Conservation (phyloP, 2,888 invertebrate genomes). For the Spodoptera exigua region DNA sequence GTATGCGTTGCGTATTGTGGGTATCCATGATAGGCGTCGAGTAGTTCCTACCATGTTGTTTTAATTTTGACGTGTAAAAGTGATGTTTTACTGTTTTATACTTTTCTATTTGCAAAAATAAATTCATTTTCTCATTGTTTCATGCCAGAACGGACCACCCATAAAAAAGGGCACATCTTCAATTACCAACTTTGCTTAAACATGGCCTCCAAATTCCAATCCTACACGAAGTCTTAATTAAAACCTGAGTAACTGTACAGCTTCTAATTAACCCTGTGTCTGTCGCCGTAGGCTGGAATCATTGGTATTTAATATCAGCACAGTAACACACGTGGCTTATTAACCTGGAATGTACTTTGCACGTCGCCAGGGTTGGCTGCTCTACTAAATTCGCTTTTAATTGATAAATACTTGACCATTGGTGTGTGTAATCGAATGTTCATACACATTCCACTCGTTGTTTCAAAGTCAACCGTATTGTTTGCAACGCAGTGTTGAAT, state of each 20-base stretch:
- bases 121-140: no score
- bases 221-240: constrained; percentile 26
- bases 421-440: constrained; percentile 86
- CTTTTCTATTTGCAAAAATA: no score
- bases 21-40: no score
- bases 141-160: no score
- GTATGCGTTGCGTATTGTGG: no score
- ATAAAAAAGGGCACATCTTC: no score
- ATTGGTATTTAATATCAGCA: constrained; percentile 58
- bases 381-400: constrained; percentile 84
- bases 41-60: no score
- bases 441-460: constrained; percentile 67
- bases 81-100: no score
- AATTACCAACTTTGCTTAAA: no score
- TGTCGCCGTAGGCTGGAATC: constrained; percentile 22
- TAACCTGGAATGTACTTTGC: constrained; percentile 74
- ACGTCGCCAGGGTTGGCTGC: constrained; percentile 75
- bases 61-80: no score
- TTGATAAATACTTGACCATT: constrained; percentile 87
- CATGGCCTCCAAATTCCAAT: constrained; percentile 6
- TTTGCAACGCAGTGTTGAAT: constrained; percentile 19
- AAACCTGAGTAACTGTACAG: constrained; percentile 41
- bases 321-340: constrained; percentile 61
- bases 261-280: constrained; percentile 36
- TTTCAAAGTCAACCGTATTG: constrained; percentile 34